Evolutionary conservation across 2,113 vertebrate species (phyloP).

Genomic region (Sula dactylatra): DNA sequence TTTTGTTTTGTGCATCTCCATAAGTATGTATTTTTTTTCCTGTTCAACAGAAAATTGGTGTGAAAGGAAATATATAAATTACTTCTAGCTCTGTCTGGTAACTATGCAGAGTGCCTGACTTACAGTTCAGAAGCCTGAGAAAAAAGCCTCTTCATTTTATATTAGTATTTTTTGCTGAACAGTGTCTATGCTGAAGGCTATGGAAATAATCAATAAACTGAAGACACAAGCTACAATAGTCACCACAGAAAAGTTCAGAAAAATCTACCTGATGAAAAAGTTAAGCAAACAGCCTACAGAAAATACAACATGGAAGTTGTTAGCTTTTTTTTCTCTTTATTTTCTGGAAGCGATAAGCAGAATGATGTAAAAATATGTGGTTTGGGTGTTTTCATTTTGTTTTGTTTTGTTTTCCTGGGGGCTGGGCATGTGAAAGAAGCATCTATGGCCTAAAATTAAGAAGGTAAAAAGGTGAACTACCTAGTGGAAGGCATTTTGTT

Average conservation of each 20-base stretch:
- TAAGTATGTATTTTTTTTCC: neutral
- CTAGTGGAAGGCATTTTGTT: neutral
- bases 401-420: neutral
- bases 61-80: constrained; percentile 9
- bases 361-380: neutral
- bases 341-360: neutral
- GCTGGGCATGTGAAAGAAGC: neutral
- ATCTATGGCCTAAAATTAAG: neutral
- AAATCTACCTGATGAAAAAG: neutral
- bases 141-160: neutral
- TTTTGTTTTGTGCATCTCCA: constrained; percentile 33
- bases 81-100: neutral
- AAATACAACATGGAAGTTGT: neutral
- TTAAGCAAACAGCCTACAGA: neutral
- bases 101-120: neutral
- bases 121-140: neutral
- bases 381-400: neutral
- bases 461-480: neutral
- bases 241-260: neutral
- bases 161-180: neutral
- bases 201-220: constrained; percentile 2
- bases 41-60: neutral
- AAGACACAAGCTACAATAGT: neutral
- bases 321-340: neutral
- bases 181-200: neutral